Evolutionary conservation across 2,113 vertebrate genomes (phyloP).

Genomic region (Dicerorhinus sumatrensis): DNA sequence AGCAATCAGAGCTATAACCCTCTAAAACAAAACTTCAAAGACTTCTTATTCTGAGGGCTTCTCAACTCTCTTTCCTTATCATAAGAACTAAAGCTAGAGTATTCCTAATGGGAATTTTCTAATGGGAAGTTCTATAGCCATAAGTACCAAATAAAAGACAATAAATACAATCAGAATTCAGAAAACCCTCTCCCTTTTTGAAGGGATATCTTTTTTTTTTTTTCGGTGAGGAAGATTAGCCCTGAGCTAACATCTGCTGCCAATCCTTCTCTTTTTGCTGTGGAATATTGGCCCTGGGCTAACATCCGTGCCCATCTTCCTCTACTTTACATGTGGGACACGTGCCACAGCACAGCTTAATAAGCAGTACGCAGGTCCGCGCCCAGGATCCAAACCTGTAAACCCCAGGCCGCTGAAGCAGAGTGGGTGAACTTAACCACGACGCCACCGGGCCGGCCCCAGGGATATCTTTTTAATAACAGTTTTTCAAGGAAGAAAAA

Average conservation of each 20-base stretch:
- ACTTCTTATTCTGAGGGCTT: conserved; percentile 6
- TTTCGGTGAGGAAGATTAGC: no score
- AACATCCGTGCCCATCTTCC: no score
- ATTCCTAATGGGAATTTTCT: background rate
- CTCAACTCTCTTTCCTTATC: background rate
- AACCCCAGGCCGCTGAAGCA: no score
- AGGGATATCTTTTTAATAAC: background rate
- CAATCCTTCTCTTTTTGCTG: no score
- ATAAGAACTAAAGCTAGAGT: background rate
- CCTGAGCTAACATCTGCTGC: no score
- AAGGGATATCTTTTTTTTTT: background rate
- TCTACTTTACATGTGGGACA: no score
- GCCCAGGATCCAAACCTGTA: no score
- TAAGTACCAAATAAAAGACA: background rate
- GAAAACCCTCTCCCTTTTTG: background rate
- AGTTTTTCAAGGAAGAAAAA: background rate
- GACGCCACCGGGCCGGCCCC: no score
- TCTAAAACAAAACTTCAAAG: conserved; percentile 42
- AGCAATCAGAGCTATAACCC: background rate
- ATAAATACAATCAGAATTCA: background rate
- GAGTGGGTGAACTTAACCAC: no score
- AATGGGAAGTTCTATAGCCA: background rate
- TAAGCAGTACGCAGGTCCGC: no score
- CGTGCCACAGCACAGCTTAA: no score
- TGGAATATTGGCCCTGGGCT: no score